phyloP scores from a whole-genome alignment of 92 coral and sea anemone genomes.

The Porites divaricata region DNA sequence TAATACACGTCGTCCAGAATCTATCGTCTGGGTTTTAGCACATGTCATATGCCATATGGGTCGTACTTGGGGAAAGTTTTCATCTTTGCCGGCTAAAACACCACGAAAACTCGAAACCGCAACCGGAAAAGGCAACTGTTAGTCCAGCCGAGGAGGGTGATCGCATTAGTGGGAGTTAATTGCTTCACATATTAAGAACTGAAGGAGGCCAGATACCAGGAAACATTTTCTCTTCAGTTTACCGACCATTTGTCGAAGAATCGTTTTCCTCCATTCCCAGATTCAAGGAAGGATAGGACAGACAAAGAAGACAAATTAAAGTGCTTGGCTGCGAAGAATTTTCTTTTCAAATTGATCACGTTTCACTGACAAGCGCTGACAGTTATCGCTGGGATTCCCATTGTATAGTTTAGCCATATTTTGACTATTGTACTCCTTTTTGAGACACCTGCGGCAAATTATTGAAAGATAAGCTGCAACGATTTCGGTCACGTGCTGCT shows the following conservation, averaged over 20 bases:
- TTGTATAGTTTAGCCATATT: too few species aligned
- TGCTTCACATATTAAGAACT: background rate
- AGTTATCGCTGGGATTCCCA: too few species aligned
- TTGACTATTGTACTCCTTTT: too few species aligned
- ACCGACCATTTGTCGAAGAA: constrained; percentile 44
- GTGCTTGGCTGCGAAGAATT: background rate
- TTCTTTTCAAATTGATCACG: background rate
- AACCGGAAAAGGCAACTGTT: background rate
- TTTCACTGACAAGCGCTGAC: too few species aligned
- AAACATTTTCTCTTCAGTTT: constrained; percentile 52
- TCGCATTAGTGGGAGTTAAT: constrained; percentile 1
- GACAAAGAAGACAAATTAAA: background rate
- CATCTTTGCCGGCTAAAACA: constrained; percentile 2
- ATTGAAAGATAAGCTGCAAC: background rate
- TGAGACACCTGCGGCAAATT: too few species aligned
- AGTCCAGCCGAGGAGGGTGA: background rate
- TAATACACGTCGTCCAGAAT: too few species aligned
- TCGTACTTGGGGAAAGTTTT: background rate
- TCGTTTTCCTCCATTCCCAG: constrained; percentile 1
- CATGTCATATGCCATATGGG: too few species aligned
- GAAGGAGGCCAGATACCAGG: background rate
- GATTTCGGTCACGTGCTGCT: constrained; percentile 14
- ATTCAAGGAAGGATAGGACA: background rate
- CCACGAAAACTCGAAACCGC: background rate
- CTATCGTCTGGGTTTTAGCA: too few species aligned